Evolutionary conservation across 2,888 invertebrate genomes (phyloP), one percentile per base, ranked within the genome.

Genomic region (Melanchra persicariae): DNA sequence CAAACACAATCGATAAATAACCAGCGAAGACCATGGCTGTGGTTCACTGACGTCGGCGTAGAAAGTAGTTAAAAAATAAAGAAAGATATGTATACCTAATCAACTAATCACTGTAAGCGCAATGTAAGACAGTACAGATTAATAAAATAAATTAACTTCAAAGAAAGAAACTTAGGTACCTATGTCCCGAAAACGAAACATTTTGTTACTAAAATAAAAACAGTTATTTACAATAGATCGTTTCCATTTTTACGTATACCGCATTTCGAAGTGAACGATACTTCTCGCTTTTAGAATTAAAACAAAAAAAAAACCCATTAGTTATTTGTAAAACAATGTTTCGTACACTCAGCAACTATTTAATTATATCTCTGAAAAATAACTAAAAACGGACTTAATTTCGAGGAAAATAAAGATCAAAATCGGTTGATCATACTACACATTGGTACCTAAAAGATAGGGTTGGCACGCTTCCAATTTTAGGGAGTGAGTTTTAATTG

Each of bases 401-500:
- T 0, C 1, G 0, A 6, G 10, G 6, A 12, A 1, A 1, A 57
- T 65, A 81, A 63, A 58, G 59, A 60, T 66, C 58, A 65, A 72
- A 61, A 59, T 85, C 10, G 66, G 3, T 40, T 67, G 19, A 7
- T 62, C 30, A 17, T 7, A 24, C 43, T 66, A 58, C 26, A 58
- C 40, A 40, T 49, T 22, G 58, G 19, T 40, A 40, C 22, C 17
- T 26, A 70, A 74, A 58, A 40, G 73, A 62, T 79, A 84, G 79
- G 84, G 80, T 79, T 86, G 85, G 86, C 84, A 57, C 51, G 51
- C 26, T 34, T 77, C 86, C 86, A 86, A 81, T 66, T 74, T 74
- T 75, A 73, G 76, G 76, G 81, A 69, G 68, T 15, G 77, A 79
- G 79, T 83, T 87, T 86, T 86, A 88, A 89, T 89, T 88, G 88